phyloP scores from a whole-genome alignment of 1,140 invertebrate species.

The Kradibia gibbosae region DNA sequence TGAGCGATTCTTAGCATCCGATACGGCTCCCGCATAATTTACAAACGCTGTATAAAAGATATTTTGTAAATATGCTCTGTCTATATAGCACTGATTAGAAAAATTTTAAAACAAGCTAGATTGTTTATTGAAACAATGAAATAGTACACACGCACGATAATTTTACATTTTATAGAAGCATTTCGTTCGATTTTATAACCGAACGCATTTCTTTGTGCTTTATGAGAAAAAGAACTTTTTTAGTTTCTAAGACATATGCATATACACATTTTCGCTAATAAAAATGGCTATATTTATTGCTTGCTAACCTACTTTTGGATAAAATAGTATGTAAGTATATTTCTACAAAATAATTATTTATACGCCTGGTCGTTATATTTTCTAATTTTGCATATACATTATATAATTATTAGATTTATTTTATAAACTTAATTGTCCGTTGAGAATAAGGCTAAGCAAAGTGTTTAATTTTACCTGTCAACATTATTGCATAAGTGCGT shows the following conservation, averaged over 20 bases:
- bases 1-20: slow-evolving; percentile 15
- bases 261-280: slow-evolving; percentile 48
- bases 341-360: slow-evolving; percentile 5
- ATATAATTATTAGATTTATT: too few species aligned
- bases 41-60: background rate
- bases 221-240: slow-evolving; percentile 19
- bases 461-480: too few species aligned
- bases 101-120: slow-evolving; percentile 21
- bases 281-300: slow-evolving; percentile 50
- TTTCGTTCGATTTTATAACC: slow-evolving; percentile 6
- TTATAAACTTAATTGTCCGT: too few species aligned
- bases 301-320: slow-evolving; percentile 55
- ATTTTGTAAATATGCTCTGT: slow-evolving; percentile 23
- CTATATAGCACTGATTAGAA: slow-evolving; percentile 36
- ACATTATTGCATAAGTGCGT: too few species aligned
- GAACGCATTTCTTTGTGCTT: slow-evolving; percentile 11
- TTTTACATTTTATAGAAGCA: slow-evolving; percentile 6
- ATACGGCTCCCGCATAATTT: background rate
- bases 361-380: background rate
- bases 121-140: slow-evolving; percentile 19
- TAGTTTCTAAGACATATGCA: background rate
- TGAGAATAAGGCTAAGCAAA: too few species aligned
- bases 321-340: slow-evolving; percentile 65
- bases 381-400: too few species aligned
- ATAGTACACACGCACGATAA: slow-evolving; percentile 19